Conservation (phyloP, 2,797 vertebrate genomes). For the Acridotheres tristis region DNA sequence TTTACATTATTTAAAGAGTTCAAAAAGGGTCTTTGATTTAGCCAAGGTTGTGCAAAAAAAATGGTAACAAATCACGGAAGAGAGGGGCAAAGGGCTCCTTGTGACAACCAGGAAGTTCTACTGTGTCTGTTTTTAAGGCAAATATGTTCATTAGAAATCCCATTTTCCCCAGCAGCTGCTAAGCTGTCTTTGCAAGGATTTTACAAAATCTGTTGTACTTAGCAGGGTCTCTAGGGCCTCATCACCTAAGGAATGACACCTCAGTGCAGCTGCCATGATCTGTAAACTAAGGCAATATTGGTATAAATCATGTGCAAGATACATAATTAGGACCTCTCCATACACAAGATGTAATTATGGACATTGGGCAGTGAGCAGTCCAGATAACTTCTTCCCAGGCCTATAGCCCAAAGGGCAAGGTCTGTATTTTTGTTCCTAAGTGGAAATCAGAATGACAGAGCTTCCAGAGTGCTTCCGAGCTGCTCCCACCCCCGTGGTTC, state of each 20-base stretch:
- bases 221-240: background rate
- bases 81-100: background rate
- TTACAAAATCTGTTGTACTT: background rate
- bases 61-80: background rate
- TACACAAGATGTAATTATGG: background rate
- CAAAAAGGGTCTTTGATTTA: background rate
- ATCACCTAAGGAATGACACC: background rate
- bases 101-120: background rate
- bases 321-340: background rate
- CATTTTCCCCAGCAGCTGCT: background rate
- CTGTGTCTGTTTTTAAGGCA: background rate
- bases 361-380: background rate
- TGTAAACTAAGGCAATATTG: background rate
- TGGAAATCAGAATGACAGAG: background rate
- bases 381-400: background rate
- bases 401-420: background rate
- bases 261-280: background rate
- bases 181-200: background rate
- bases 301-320: background rate
- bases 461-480: background rate
- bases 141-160: background rate
- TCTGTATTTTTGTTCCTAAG: background rate
- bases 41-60: background rate
- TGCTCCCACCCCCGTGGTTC: rapidly evolving
- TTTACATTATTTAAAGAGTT: background rate